A percentile compares a stretch with the other conserved stretches of the same genome.
Evolutionary conservation across 2,888 invertebrate genomes (phyloP).

Genomic region (Catocala fraxini): DNA sequence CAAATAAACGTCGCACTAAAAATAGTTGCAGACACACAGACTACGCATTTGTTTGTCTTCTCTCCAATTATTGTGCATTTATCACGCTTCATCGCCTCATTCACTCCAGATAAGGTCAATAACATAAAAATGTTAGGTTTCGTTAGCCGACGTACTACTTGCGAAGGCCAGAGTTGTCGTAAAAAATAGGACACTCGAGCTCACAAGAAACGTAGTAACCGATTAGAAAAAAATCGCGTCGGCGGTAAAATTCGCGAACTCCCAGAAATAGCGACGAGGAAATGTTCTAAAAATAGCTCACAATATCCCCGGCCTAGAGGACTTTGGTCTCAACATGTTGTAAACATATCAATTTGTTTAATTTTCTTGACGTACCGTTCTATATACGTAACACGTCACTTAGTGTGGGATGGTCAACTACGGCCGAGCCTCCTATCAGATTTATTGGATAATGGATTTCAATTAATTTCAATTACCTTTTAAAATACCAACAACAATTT

Average conservation of each 20-base stretch:
- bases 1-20: slow-evolving; percentile 13
- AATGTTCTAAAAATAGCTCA: slow-evolving; percentile 55
- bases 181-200: slow-evolving; percentile 33
- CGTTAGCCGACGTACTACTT: slow-evolving; percentile 38
- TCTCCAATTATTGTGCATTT: slow-evolving; percentile 55
- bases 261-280: slow-evolving; percentile 45
- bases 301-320: slow-evolving; percentile 49
- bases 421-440: neutral
- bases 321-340: slow-evolving; percentile 62
- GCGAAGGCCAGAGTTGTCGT: slow-evolving; percentile 54
- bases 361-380: slow-evolving; percentile 46
- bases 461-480: slow-evolving; percentile 30
- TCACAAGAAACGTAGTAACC: slow-evolving; percentile 24
- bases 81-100: slow-evolving; percentile 62
- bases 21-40: slow-evolving; percentile 10
- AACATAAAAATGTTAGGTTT: slow-evolving; percentile 57
- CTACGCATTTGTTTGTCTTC: slow-evolving; percentile 40
- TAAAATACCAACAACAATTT: slow-evolving; percentile 23
- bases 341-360: slow-evolving; percentile 63
- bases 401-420: neutral
- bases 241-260: slow-evolving; percentile 36
- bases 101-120: slow-evolving; percentile 52
- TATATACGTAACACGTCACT: slow-evolving; percentile 8
- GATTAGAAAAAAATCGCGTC: slow-evolving; percentile 39
- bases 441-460: slow-evolving; percentile 21